Conservation (phyloP, 2,113 vertebrate species). For the Mustela lutreola region DNA sequence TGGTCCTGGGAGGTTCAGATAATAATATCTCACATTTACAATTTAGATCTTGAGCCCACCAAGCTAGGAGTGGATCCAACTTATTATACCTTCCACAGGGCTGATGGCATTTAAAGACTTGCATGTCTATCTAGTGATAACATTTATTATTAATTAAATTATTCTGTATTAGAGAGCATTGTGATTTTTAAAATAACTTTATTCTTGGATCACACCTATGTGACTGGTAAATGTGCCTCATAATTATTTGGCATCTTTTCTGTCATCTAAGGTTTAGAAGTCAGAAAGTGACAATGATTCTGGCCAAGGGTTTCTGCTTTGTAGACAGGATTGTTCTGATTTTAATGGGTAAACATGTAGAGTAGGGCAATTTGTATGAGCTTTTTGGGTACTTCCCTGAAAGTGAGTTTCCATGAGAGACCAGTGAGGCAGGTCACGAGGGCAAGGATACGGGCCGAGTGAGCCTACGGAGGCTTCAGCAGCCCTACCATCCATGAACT, state of each 20-base stretch:
- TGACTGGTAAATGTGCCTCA: neutral
- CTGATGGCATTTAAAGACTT: constrained; percentile 67
- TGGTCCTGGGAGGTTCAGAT: constrained; percentile 75
- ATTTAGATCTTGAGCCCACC: constrained; percentile 75
- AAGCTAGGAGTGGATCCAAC: constrained; percentile 61
- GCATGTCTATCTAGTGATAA: constrained; percentile 63
- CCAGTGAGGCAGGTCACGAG: neutral
- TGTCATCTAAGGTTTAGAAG: neutral
- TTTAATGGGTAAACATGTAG: neutral
- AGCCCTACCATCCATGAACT: neutral
- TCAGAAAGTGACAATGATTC: neutral
- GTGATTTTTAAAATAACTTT: neutral
- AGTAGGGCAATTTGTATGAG: neutral
- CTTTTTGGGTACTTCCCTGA: neutral
- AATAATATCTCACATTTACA: constrained; percentile 81
- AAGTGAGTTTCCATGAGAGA: neutral
- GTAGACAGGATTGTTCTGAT: neutral
- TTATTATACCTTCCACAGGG: constrained; percentile 55
- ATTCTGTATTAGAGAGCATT: constrained; percentile 53
- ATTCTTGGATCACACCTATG: neutral
- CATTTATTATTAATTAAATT: constrained; percentile 70
- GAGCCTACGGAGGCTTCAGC: neutral
- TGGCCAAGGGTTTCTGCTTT: neutral
- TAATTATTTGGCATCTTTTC: neutral
- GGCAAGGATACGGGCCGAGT: no score